Evolutionary conservation across 1,140 invertebrate genomes (phyloP).

Genomic region (Himalopsyche phryganea): DNA sequence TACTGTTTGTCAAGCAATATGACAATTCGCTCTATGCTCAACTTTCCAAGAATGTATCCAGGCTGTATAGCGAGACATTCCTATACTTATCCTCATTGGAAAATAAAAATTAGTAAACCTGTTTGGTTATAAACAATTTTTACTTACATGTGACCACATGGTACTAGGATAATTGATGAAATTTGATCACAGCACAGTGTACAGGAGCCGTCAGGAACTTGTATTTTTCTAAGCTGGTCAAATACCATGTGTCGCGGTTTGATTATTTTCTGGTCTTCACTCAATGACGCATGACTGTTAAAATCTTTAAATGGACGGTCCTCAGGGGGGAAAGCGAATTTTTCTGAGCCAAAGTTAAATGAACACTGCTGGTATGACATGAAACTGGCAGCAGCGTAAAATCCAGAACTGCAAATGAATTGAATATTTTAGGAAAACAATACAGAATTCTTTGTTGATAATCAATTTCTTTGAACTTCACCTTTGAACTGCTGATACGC

Average conservation of each 20-base stretch:
- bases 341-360: slow-evolving; percentile 86
- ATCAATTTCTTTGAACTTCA: neutral
- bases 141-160: slow-evolving; percentile 76
- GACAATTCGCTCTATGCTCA: too few species aligned
- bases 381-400: slow-evolving; percentile 91
- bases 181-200: slow-evolving; percentile 82
- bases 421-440: neutral
- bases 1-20: too few species aligned
- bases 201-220: slow-evolving; percentile 81
- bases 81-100: too few species aligned
- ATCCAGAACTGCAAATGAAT: slow-evolving; percentile 66
- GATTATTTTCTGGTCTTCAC: slow-evolving; percentile 67
- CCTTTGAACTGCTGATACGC: neutral
- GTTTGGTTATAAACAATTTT: too few species aligned
- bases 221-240: slow-evolving; percentile 68
- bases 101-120: too few species aligned
- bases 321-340: slow-evolving; percentile 76
- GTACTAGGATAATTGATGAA: slow-evolving; percentile 69
- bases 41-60: too few species aligned
- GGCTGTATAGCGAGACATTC: too few species aligned
- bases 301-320: slow-evolving; percentile 67
- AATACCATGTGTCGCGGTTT: slow-evolving; percentile 73
- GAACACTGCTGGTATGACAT: slow-evolving; percentile 94
- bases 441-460: neutral
- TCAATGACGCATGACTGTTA: slow-evolving; percentile 72